These are phyloP conservation scores for Amphiprion percula DNA, from an alignment of 2,113 vertebrate species.

Conservation along the genomic window DNA sequence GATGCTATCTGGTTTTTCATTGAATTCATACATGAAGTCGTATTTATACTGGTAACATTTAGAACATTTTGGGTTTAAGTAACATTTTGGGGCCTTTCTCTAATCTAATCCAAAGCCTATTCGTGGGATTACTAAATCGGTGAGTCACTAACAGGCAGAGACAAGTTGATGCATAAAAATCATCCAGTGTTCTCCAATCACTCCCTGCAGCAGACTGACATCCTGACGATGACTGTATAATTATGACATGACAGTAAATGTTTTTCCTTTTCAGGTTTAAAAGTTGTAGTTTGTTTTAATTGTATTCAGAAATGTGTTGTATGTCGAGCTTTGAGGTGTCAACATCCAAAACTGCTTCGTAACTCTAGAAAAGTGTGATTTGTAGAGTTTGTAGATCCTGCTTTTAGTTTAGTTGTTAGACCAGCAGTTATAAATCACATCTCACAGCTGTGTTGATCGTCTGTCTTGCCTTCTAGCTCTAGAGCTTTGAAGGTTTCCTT, in stretches of 20 bases:
- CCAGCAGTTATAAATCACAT: neutral
- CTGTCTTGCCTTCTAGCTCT: neutral
- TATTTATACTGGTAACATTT: neutral
- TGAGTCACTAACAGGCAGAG: conserved; percentile 68
- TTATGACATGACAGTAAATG: neutral
- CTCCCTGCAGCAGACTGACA: neutral
- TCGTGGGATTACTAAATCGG: conserved; percentile 85
- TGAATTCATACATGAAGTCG: conserved; percentile 1
- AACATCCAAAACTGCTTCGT: neutral
- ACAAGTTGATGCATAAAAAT: conserved; percentile 15
- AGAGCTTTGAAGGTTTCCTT: conserved; percentile 15
- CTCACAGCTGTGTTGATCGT: neutral
- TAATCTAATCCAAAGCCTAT: conserved; percentile 81
- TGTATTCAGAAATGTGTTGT: no score
- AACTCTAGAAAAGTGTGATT: neutral
- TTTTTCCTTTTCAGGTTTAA: neutral
- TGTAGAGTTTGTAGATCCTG: neutral
- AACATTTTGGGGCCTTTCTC: conserved; percentile 68
- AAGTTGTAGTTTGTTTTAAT: neutral
- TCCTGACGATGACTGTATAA: neutral
- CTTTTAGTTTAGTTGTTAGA: neutral
- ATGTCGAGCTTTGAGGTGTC: neutral
- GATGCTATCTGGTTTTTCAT: neutral
- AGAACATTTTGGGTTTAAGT: conserved; percentile 40
- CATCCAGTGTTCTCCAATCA: neutral